A percentile compares a stretch with the other conserved stretches of the same genome.
These are phyloP conservation scores for Microtus ochrogaster DNA, from an alignment of 2,113 vertebrate genomes.

Conservation along the genomic window DNA sequence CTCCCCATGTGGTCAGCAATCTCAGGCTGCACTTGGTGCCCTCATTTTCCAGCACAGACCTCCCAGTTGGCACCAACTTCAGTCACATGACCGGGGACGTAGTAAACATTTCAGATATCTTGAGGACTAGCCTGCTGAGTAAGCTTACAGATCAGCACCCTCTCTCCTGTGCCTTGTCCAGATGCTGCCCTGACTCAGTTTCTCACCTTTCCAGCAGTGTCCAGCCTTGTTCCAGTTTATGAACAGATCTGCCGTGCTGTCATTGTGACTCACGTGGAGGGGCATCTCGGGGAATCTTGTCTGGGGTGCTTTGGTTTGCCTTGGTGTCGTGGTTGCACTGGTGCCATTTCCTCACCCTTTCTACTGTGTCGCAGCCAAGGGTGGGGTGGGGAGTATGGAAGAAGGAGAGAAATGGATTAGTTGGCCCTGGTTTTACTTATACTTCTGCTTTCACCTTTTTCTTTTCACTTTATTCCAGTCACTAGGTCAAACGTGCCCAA, in stretches of 20 bases:
- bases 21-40: too few species aligned
- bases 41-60: background rate
- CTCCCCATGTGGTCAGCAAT: background rate
- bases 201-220: background rate
- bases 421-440: background rate
- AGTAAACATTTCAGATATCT: background rate
- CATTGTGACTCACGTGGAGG: background rate
- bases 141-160: rapidly evolving
- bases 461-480: background rate
- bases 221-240: background rate
- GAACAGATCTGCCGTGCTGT: background rate
- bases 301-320: background rate
- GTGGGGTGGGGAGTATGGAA: background rate
- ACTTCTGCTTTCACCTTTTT: background rate
- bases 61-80: rapidly evolving
- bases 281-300: rapidly evolving
- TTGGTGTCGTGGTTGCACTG: background rate
- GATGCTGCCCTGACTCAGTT: background rate
- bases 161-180: background rate
- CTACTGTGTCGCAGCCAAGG: background rate
- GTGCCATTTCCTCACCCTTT: background rate
- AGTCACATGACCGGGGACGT: rapidly evolving
- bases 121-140: background rate
- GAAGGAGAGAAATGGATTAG: background rate
- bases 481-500: background rate